A percentile compares a stretch with the other conserved stretches of the same genome.
These are phyloP conservation scores for Aplocera efformata DNA, from an alignment of 2,888 invertebrate species.

Conservation along the genomic window DNA sequence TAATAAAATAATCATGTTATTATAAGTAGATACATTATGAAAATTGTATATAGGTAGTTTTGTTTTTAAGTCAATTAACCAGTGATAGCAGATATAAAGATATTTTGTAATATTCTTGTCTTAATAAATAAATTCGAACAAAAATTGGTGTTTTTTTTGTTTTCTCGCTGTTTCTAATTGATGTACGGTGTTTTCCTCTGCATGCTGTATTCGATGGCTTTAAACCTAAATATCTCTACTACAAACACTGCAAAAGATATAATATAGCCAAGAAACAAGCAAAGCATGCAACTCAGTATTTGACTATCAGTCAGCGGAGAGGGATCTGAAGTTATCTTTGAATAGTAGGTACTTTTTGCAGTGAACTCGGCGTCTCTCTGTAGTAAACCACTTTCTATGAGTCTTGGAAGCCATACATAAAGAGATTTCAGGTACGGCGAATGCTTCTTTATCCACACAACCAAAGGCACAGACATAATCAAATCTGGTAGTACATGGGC, in stretches of 20 bases:
- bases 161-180: conserved; percentile 1
- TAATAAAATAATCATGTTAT: conserved; percentile 4
- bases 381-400: conserved; percentile 56
- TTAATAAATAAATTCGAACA: conserved; percentile 29
- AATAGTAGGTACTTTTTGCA: conserved; percentile 31
- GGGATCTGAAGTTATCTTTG: conserved; percentile 40
- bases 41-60: conserved; percentile 1
- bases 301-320: conserved; percentile 51
- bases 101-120: conserved; percentile 38
- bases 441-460: conserved; percentile 55
- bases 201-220: conserved; percentile 28
- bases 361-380: conserved; percentile 39
- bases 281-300: conserved; percentile 50
- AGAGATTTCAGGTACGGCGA: conserved; percentile 49
- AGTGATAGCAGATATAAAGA: conserved; percentile 27
- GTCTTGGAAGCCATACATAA: conserved; percentile 49
- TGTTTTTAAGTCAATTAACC: conserved; percentile 43
- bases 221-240: conserved; percentile 41
- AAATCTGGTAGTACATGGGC: conserved; percentile 57
- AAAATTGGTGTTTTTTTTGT: conserved; percentile 21
- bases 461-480: conserved; percentile 56
- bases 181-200: conserved; percentile 26
- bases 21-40: conserved; percentile 8
- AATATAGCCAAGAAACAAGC: conserved; percentile 44
- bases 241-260: conserved; percentile 45